Evolutionary conservation across 2,888 invertebrate species (phyloP).

Genomic region (Liposcelis brunnea): DNA sequence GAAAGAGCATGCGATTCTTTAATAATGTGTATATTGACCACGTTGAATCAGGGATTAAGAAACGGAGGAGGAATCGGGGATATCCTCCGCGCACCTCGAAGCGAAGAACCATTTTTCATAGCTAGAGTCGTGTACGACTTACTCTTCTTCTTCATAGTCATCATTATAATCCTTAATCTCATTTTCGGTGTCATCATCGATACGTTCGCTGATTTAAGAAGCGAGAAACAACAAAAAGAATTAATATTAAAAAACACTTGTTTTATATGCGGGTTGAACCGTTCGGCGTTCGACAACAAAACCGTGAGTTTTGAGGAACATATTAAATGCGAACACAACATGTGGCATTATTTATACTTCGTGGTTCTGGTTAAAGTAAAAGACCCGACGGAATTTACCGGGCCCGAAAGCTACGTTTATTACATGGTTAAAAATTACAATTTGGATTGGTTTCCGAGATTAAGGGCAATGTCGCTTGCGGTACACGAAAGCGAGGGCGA

Average conservation of each 20-base stretch:
- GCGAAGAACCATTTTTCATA: slow-evolving; percentile 83
- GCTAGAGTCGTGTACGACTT: slow-evolving; percentile 95
- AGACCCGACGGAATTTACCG: slow-evolving; percentile 91
- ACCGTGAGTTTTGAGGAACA: slow-evolving; percentile 95
- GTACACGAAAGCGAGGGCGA: slow-evolving; percentile 89
- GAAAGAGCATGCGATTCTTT: slow-evolving; percentile 93
- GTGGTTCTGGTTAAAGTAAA: slow-evolving; percentile 95
- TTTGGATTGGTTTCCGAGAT: slow-evolving; percentile 97
- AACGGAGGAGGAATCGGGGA: slow-evolving; percentile 99
- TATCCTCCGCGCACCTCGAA: slow-evolving; percentile 86
- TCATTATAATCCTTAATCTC: slow-evolving; percentile 97
- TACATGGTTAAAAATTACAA: slow-evolving; percentile 83
- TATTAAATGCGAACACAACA: slow-evolving; percentile 92
- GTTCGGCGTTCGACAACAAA: slow-evolving; percentile 88
- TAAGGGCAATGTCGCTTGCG: slow-evolving; percentile 90
- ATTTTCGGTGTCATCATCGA: slow-evolving; percentile 99
- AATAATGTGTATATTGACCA: slow-evolving; percentile 97
- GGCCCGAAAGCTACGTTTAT: slow-evolving; percentile 97
- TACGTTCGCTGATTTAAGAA: slow-evolving; percentile 97
- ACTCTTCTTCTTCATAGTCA: slow-evolving; percentile 98
- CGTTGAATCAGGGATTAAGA: slow-evolving; percentile 90
- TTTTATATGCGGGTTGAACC: slow-evolving; percentile 89
- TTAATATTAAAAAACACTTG: slow-evolving; percentile 95
- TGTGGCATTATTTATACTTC: slow-evolving; percentile 99
- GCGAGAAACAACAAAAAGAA: slow-evolving; percentile 98